These are phyloP conservation scores for Podocnemis expansa DNA, from an alignment of 2,113 vertebrate genomes.

Conservation along the genomic window DNA sequence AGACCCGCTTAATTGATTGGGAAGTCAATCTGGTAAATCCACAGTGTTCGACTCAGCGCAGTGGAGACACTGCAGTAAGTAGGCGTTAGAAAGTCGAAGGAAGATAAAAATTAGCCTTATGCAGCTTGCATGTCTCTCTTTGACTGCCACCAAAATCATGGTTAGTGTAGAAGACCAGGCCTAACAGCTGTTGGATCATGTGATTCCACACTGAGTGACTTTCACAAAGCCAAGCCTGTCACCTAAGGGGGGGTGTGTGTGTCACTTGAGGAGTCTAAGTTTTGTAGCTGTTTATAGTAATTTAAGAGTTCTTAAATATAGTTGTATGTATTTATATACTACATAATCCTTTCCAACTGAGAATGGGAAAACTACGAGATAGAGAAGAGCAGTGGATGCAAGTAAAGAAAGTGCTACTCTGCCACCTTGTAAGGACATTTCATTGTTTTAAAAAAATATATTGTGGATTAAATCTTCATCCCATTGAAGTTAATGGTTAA, in stretches of 20 bases:
- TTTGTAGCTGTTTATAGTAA: not conserved
- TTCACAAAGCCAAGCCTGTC: not conserved
- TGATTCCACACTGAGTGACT: not conserved
- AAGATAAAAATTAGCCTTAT: too few relatives aligned
- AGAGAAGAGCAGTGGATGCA: not conserved
- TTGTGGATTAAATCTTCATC: not conserved
- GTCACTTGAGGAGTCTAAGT: not conserved
- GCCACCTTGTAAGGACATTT: not conserved
- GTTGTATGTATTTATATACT: not conserved
- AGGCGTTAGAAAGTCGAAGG: too few relatives aligned
- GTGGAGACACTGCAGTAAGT: too few relatives aligned
- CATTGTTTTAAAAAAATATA: not conserved
- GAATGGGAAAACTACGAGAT: not conserved
- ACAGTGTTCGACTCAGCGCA: too few relatives aligned
- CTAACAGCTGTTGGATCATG: not conserved
- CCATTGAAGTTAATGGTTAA: not conserved
- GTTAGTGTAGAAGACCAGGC: too few relatives aligned
- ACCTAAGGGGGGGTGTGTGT: too few relatives aligned
- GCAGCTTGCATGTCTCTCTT: too few relatives aligned
- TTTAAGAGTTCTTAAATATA: not conserved
- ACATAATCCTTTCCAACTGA: not conserved
- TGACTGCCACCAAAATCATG: too few relatives aligned
- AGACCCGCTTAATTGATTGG: too few relatives aligned
- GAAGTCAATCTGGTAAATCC: too few relatives aligned
- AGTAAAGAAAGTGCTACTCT: accelerated